Conservation (phyloP, 2,797 vertebrate genomes). For the Phrynocephalus vlangalii region DNA sequence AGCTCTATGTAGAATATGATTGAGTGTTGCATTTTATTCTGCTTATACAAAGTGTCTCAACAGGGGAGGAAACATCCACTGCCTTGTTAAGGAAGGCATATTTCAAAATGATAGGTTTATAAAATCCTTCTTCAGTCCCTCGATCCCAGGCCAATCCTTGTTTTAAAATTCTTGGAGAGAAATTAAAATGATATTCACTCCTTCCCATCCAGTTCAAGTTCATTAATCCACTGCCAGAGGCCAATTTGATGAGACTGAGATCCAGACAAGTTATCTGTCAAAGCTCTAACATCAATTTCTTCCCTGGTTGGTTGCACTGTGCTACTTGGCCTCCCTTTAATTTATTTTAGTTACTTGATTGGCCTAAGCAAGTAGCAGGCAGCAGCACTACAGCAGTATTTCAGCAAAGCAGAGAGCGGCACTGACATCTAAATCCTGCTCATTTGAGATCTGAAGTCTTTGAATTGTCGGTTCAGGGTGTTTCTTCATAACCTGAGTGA, state of each 20-base stretch:
- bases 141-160: neutral
- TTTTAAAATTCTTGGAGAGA: neutral
- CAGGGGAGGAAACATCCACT: constrained; percentile 1
- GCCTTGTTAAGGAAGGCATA: constrained; percentile 11
- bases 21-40: neutral
- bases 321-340: neutral
- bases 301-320: neutral
- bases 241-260: neutral
- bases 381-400: constrained; percentile 12
- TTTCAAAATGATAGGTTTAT: constrained; percentile 7
- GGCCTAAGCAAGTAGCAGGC: neutral
- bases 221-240: constrained; percentile 19
- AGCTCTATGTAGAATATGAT: neutral
- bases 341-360: constrained; percentile 24
- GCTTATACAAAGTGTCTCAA: neutral
- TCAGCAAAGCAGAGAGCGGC: neutral
- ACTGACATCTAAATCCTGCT: constrained; percentile 23
- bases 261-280: neutral
- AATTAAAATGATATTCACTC: neutral
- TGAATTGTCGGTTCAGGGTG: neutral
- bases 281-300: neutral
- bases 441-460: neutral
- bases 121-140: neutral
- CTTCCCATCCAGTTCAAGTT: neutral
- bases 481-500: neutral